phyloP scores from a whole-genome alignment of 2,888 invertebrate genomes.

The Sphaerophoria rueppellii region DNA sequence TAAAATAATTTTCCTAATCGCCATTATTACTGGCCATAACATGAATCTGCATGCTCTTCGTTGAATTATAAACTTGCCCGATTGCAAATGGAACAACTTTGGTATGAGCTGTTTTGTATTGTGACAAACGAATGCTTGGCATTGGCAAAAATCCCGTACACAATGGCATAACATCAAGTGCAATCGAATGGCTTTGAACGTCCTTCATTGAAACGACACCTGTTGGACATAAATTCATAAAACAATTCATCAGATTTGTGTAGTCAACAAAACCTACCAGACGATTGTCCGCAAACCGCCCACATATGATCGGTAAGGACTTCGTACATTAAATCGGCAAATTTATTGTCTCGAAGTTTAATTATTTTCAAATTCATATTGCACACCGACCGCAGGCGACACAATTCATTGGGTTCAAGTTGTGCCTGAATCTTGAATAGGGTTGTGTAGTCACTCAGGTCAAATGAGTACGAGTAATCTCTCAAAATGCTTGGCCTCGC shows the following conservation, averaged over 20 bases:
- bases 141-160: constrained; percentile 94
- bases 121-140: constrained; percentile 93
- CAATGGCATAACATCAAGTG: constrained; percentile 96
- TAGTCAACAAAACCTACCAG: constrained; percentile 84
- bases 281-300: constrained; percentile 95
- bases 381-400: constrained; percentile 94
- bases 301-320: constrained; percentile 96
- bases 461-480: constrained; percentile 88
- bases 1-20: constrained; percentile 76
- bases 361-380: constrained; percentile 90
- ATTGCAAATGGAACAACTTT: constrained; percentile 93
- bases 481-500: constrained; percentile 79
- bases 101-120: constrained; percentile 94
- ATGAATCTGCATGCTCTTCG: constrained; percentile 95
- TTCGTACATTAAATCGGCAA: constrained; percentile 91
- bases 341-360: constrained; percentile 83
- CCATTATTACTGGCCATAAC: constrained; percentile 85
- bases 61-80: constrained; percentile 96
- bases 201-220: constrained; percentile 89
- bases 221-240: constrained; percentile 78
- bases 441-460: constrained; percentile 92
- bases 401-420: constrained; percentile 92
- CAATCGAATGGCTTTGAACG: constrained; percentile 88
- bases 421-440: constrained; percentile 88
- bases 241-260: neutral